phyloP scores from a whole-genome alignment of 2,888 invertebrate species.

The Parapristionchus giblindavisi region DNA sequence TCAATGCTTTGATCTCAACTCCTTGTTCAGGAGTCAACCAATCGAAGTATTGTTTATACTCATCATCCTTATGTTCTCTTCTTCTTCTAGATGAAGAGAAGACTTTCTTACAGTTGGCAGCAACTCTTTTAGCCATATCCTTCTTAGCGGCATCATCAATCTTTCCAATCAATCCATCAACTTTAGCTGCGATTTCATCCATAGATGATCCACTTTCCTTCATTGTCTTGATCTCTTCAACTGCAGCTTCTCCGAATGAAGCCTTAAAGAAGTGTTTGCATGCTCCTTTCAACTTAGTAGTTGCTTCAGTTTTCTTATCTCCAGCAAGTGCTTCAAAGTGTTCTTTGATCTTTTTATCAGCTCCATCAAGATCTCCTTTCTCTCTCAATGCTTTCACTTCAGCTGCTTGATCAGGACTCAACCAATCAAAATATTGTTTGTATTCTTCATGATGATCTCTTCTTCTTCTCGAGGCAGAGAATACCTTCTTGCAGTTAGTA shows the following conservation, averaged over 20 bases:
- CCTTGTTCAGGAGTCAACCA: conserved; percentile 34
- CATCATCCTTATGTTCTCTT: not conserved
- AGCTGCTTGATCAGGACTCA: conserved; percentile 31
- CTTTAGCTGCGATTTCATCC: conserved; percentile 8
- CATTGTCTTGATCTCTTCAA: conserved; percentile 48
- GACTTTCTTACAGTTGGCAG: conserved; percentile 41
- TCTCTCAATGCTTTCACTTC: conserved; percentile 37
- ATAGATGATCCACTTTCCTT: conserved; percentile 52
- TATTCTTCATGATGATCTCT: conserved; percentile 36
- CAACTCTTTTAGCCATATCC: not conserved
- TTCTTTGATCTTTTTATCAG: conserved; percentile 41
- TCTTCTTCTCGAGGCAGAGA: conserved; percentile 8
- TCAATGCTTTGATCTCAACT: conserved; percentile 31
- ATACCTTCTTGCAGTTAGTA: conserved; percentile 42
- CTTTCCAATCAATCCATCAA: conserved; percentile 38
- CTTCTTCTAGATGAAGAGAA: conserved; percentile 18
- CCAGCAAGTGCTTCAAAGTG: conserved; percentile 40
- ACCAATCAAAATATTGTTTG: conserved; percentile 34
- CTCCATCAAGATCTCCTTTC: conserved; percentile 17
- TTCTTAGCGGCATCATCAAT: conserved; percentile 34
- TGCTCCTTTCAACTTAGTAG: conserved; percentile 44
- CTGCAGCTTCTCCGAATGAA: conserved; percentile 53
- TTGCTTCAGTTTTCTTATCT: conserved; percentile 41
- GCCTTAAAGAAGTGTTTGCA: conserved; percentile 47
- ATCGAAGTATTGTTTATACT: conserved; percentile 16